phyloP scores from a whole-genome alignment of 2,113 vertebrate species.

The Datnioides undecimradiatus region DNA sequence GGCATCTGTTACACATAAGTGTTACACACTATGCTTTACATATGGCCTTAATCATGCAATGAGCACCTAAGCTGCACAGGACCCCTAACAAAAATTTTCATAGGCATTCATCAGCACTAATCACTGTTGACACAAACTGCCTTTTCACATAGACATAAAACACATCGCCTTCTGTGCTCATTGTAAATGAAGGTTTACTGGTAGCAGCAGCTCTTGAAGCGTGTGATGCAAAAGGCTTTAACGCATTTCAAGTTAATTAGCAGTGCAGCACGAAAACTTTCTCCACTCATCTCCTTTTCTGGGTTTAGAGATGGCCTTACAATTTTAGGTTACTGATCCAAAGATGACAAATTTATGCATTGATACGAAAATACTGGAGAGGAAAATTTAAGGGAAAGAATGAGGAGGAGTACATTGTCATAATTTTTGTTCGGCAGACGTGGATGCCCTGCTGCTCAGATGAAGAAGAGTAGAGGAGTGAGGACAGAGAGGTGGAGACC shows the following conservation, averaged over 20 bases:
- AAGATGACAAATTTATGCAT: constrained; percentile 41
- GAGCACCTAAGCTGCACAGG: constrained; percentile 63
- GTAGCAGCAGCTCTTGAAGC: constrained; percentile 52
- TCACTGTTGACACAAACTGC: constrained; percentile 81
- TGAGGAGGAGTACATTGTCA: constrained; percentile 21
- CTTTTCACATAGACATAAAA: constrained; percentile 80
- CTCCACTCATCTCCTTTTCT: constrained; percentile 11
- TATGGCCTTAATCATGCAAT: constrained; percentile 75
- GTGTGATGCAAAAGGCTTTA: constrained; percentile 45
- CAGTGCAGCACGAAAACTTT: constrained; percentile 28
- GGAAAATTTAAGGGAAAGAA: constrained; percentile 25
- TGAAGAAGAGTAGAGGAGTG: neutral
- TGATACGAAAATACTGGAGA: constrained; percentile 23
- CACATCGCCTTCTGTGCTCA: constrained; percentile 65
- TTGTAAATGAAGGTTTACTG: constrained; percentile 69
- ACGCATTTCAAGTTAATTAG: constrained; percentile 36
- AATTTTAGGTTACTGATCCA: constrained; percentile 16
- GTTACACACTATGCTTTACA: constrained; percentile 65
- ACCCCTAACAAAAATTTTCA: constrained; percentile 73
- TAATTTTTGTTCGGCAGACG: constrained; percentile 25
- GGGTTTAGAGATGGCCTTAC: constrained; percentile 6
- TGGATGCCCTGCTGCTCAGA: constrained; percentile 19
- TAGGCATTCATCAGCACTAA: constrained; percentile 80
- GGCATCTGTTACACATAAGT: constrained; percentile 76
- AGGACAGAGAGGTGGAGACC: constrained; percentile 17